These are phyloP conservation scores for Acestrorhynchus altus DNA, from an alignment of 2,797 vertebrate species.

Conservation along the genomic window DNA sequence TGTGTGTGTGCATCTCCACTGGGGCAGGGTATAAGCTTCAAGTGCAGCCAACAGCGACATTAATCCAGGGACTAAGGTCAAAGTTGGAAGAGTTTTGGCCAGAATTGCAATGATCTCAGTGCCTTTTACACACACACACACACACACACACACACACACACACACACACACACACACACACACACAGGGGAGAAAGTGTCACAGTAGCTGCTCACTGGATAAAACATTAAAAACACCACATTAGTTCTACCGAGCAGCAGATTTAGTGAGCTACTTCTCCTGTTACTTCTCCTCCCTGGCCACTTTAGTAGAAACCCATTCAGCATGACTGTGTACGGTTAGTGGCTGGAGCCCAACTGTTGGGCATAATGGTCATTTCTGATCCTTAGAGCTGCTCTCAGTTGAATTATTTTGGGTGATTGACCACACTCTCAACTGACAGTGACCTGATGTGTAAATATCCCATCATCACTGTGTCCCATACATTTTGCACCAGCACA, in stretches of 20 bases:
- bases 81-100: slow-evolving; percentile 45
- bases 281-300: background rate
- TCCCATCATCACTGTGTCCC: background rate
- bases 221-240: background rate
- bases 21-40: slow-evolving; percentile 20
- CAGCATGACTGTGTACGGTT: background rate
- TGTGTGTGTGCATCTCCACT: slow-evolving; percentile 14
- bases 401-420: too few relatives aligned
- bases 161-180: background rate
- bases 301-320: background rate
- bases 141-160: background rate
- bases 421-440: background rate
- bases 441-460: background rate
- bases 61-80: slow-evolving; percentile 34
- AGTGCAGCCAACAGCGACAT: slow-evolving; percentile 53
- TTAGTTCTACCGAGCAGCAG: background rate
- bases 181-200: background rate
- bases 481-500: background rate
- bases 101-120: slow-evolving; percentile 20
- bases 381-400: background rate
- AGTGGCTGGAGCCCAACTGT: background rate
- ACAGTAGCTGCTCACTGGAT: background rate
- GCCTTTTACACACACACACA: too few relatives aligned
- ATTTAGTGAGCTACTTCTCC: background rate
- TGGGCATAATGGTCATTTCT: background rate